Conservation (phyloP, 2,888 invertebrate genomes). For the Agelastica alni region DNA sequence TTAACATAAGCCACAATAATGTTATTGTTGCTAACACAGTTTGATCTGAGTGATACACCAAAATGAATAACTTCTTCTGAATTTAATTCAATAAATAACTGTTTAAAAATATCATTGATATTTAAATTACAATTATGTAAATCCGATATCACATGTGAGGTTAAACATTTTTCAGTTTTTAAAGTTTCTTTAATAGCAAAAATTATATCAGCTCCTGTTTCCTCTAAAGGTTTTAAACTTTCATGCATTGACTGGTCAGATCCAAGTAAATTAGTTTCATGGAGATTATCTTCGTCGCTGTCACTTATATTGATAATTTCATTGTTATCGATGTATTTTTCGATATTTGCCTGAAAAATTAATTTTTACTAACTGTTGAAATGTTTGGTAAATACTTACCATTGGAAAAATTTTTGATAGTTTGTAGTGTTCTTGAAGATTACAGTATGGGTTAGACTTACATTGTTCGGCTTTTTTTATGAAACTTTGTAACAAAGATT, state of each 20-base stretch:
- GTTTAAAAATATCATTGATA: constrained; percentile 27
- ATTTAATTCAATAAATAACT: constrained; percentile 26
- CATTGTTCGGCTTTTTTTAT: constrained; percentile 30
- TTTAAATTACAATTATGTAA: constrained; percentile 25
- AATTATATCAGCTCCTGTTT: constrained; percentile 28
- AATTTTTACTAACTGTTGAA: too few relatives aligned
- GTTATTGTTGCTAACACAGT: constrained; percentile 19
- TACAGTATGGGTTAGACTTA: constrained; percentile 31
- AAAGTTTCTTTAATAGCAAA: constrained; percentile 36
- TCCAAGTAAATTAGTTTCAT: constrained; percentile 1
- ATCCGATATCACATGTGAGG: constrained; percentile 27
- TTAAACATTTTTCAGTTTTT: constrained; percentile 25
- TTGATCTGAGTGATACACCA: constrained; percentile 28
- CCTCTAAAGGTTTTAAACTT: constrained; percentile 13
- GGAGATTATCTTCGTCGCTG: constrained; percentile 1
- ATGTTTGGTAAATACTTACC: constrained; percentile 26
- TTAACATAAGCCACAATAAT: constrained; percentile 30
- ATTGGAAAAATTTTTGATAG: constrained; percentile 31
- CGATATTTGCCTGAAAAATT: constrained; percentile 9
- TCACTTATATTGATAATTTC: constrained; percentile 9
- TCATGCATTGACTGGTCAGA: constrained; percentile 6
- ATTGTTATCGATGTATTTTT: constrained; percentile 11
- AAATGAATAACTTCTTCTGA: constrained; percentile 33
- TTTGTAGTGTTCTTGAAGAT: constrained; percentile 25
- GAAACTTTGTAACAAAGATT: constrained; percentile 28